Base-by-base conservation (phyloP, 2,113 vertebrate species). In the Caracal caracal region DNA sequence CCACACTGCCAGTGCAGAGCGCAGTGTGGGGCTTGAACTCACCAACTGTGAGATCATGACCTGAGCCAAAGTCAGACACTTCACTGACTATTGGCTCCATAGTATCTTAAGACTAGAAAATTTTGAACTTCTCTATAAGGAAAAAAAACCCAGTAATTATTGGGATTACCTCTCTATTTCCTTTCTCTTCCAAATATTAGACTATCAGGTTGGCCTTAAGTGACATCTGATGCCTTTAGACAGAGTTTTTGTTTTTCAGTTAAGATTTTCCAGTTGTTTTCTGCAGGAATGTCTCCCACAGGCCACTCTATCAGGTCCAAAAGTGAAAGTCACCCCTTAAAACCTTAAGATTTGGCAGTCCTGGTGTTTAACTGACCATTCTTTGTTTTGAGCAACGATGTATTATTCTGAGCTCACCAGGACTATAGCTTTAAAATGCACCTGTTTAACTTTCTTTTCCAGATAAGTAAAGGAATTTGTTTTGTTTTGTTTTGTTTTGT, bases 361-460 rank as follows among this genome's bases (percentile, higher is more conserved):
- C 5, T 82, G n/a, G 13, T 66, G 5, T 89, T 89, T 79, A 82
- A 80, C 47, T 90, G 56, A 88, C 16, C 3, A 6, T 83, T 87
- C n/a, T 95, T 87, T 93, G 26, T 97, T 86, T 93, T 94, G 66
- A 92, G 26, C 37, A 85, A 78, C 30, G 49, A 61, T 79, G 22
- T 75, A 35, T 86, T 94, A 70, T 90, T 88, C 30, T 73, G 63
- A 90, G 47, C 8, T 83, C 16, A 85, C 22, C 10, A 33, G 13
- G n/a, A 94, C 78, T 93, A 66, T 84, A 73, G 30, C 22, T 11
- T 65, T 94, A 30, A 79, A 92, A 51, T 89, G 6, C 9, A 86
- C 66, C 40, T 83, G 4, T 35, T 93, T 91, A 65, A 51, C 40
- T 96, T 88, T 84, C 17, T 86, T 87, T 84, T 80, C 66, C 24